Evolutionary conservation across 2,113 vertebrate species (phyloP).

Genomic region (Prionailurus viverrinus): DNA sequence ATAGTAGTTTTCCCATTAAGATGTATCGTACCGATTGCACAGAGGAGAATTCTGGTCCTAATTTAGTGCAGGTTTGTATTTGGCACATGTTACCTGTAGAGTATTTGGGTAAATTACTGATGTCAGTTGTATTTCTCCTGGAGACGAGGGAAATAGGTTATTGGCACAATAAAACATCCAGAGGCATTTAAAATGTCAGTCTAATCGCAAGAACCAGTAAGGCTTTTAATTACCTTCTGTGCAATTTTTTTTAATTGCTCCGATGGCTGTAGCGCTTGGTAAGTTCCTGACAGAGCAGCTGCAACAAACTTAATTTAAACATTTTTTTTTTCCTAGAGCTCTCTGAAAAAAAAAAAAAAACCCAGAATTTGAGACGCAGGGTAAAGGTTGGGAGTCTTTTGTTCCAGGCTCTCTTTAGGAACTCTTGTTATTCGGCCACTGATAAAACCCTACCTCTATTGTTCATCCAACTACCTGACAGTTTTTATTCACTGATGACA

Average conservation of each 20-base stretch:
- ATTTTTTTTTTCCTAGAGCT: conserved; percentile 72
- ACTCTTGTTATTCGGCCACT: conserved; percentile 36
- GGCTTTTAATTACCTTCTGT: conserved; percentile 99
- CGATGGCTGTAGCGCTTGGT: conserved; percentile 88
- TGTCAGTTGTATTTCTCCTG: conserved; percentile 95
- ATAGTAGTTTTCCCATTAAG: conserved; percentile 81
- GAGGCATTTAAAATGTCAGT: conserved; percentile 97
- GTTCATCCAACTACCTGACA: background rate
- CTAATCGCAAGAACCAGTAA: conserved; percentile 98
- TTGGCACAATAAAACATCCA: conserved; percentile 97
- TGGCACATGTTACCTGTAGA: conserved; percentile 92
- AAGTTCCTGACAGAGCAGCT: conserved; percentile 90
- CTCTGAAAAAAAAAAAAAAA: conserved; percentile 71
- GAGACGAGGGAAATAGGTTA: conserved; percentile 95
- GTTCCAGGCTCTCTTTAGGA: background rate
- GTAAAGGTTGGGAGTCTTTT: conserved; percentile 6
- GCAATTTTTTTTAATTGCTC: conserved; percentile 94
- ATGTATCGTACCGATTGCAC: conserved; percentile 49
- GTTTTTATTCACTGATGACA: background rate
- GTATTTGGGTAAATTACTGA: conserved; percentile 95
- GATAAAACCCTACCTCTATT: background rate
- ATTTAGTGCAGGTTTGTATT: conserved; percentile 91
- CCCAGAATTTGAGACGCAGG: conserved; percentile 60
- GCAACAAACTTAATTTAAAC: conserved; percentile 90
- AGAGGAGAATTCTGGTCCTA: conserved; percentile 78